Evolutionary conservation across 2,797 vertebrate genomes (phyloP).

Genomic region (Varecia variegata): DNA sequence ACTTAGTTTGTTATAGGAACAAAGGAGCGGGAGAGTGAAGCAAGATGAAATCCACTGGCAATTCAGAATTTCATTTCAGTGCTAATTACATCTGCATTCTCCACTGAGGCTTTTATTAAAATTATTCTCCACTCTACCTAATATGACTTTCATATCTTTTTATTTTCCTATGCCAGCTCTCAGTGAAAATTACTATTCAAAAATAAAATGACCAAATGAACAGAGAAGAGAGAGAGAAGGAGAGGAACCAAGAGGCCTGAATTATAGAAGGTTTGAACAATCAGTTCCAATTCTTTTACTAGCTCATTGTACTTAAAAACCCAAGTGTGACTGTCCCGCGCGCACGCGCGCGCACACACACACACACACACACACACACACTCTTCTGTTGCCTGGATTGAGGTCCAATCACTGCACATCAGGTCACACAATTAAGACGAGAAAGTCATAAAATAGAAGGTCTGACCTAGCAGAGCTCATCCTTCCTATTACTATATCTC

Average conservation of each 20-base stretch:
- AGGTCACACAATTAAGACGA: not conserved
- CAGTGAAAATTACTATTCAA: conserved; percentile 41
- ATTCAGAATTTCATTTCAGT: conserved; percentile 46
- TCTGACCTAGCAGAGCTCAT: not conserved
- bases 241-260: not conserved
- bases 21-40: conserved; percentile 35
- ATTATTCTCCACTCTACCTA: conserved; percentile 18
- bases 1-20: not conserved
- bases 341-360: no score
- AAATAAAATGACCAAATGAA: conserved; percentile 53
- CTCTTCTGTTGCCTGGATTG: not conserved
- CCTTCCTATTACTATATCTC: not conserved
- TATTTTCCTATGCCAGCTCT: not conserved
- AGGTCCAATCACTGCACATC: not conserved
- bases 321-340: not conserved
- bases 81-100: conserved; percentile 53
- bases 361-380: not conserved
- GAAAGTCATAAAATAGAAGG: not conserved
- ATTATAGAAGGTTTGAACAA: not conserved
- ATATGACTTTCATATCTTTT: conserved; percentile 38
- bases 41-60: conserved; percentile 40
- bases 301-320: not conserved
- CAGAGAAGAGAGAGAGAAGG: not conserved
- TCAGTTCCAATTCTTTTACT: conserved; percentile 20
- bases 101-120: conserved; percentile 52